A percentile compares a stretch with the other conserved stretches of the same genome.
phyloP scores from a whole-genome alignment of 2,113 vertebrate species.

The Hemicordylus capensis region DNA sequence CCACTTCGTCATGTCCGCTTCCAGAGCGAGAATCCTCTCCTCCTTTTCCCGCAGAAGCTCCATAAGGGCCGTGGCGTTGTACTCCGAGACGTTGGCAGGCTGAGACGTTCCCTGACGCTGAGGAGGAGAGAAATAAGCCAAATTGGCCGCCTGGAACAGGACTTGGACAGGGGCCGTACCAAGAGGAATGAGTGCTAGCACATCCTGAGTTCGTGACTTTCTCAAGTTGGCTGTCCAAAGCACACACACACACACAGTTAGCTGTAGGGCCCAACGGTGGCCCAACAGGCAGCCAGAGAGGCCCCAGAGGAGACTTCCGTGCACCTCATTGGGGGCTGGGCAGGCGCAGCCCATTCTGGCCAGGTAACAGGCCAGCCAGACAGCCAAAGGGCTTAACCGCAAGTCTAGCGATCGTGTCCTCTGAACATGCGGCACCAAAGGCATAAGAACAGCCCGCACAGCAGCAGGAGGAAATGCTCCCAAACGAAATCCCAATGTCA shows the following conservation, averaged over 20 bases:
- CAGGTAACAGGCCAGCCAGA: background rate
- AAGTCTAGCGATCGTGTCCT: no score
- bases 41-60: conserved; percentile 97
- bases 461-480: background rate
- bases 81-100: conserved; percentile 80
- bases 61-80: conserved; percentile 88
- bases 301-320: background rate
- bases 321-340: background rate
- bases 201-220: no score
- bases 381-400: no score
- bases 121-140: background rate
- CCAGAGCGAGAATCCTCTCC: conserved; percentile 93
- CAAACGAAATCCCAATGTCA: background rate
- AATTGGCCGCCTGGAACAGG: rapidly evolving
- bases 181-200: no score
- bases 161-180: no score
- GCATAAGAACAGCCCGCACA: background rate
- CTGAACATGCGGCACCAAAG: background rate
- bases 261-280: no score
- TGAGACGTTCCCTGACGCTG: conserved; percentile 91
- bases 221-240: no score
- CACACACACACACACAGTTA: background rate
- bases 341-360: background rate
- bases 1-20: conserved; percentile 99
- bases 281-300: no score